Evolutionary conservation across 1,140 invertebrate species (phyloP).

Genomic region (Aleiodes sp.): DNA sequence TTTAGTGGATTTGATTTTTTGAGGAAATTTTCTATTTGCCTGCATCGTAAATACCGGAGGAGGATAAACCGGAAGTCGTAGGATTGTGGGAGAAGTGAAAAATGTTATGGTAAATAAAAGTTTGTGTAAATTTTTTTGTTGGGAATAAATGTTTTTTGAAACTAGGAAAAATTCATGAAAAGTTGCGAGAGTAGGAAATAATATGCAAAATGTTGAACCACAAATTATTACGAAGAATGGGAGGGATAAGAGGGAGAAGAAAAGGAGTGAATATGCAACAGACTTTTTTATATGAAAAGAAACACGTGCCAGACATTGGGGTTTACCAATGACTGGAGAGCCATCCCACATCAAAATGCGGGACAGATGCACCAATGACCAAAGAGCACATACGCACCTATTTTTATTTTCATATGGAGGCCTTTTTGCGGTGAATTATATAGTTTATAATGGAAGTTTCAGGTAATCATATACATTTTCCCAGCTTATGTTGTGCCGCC

Average conservation of each 20-base stretch:
- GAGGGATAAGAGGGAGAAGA: no score
- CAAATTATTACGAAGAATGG: not conserved
- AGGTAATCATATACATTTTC: no score
- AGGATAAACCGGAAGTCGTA: conserved; percentile 1
- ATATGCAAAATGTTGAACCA: not conserved
- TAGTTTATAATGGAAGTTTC: not conserved
- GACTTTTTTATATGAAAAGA: conserved; percentile 11
- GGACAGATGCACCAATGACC: conserved; percentile 16
- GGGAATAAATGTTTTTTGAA: not conserved
- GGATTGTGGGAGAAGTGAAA: not conserved
- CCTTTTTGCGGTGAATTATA: not conserved
- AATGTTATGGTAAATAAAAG: not conserved
- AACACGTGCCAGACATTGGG: conserved; percentile 2
- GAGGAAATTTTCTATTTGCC: not conserved
- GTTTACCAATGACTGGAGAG: not conserved
- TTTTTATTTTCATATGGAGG: not conserved
- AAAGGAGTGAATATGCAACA: not conserved
- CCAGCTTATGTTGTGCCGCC: no score
- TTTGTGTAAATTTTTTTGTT: no score
- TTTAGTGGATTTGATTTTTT: not conserved
- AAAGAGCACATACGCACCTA: not conserved
- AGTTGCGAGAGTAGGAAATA: not conserved
- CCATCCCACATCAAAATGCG: conserved; percentile 9
- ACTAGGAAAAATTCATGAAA: conserved; percentile 3
- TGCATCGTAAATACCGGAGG: not conserved